A percentile compares a stretch with the other conserved stretches of the same genome.
phyloP scores from a whole-genome alignment of 2,113 vertebrate genomes.

The Saimiri boliviensis region DNA sequence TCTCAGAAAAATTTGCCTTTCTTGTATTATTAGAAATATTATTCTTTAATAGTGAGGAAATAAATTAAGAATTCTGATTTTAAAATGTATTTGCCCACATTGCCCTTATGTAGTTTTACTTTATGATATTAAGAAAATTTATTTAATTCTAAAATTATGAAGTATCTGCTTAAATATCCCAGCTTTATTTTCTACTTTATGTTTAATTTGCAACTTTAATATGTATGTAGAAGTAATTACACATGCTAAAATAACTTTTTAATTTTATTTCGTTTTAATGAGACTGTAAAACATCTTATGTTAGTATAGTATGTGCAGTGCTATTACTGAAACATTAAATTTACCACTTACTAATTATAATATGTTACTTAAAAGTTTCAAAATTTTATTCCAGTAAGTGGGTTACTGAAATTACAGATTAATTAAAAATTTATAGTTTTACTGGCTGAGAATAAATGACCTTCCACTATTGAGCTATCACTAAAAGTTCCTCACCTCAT shows the following conservation, averaged over 20 bases:
- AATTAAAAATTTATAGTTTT: constrained; percentile 32
- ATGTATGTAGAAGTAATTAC: constrained; percentile 62
- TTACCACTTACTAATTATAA: background rate
- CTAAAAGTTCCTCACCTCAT: background rate
- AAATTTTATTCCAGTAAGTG: constrained; percentile 18
- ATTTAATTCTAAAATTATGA: constrained; percentile 56
- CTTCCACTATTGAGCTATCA: background rate
- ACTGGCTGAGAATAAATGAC: background rate
- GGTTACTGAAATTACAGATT: constrained; percentile 30
- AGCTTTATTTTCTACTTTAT: constrained; percentile 62
- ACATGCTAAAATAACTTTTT: constrained; percentile 59
- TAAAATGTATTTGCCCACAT: constrained; percentile 33
- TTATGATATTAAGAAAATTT: constrained; percentile 55
- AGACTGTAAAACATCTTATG: constrained; percentile 49
- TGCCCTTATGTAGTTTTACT: constrained; percentile 39
- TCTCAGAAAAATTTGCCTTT: background rate
- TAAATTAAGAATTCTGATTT: constrained; percentile 48
- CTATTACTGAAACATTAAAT: constrained; percentile 13
- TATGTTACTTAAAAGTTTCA: background rate
- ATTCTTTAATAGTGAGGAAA: constrained; percentile 13
- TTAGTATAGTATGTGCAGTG: background rate
- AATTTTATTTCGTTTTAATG: constrained; percentile 60
- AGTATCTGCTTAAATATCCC: constrained; percentile 40
- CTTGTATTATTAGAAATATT: background rate
- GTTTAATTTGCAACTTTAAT: constrained; percentile 63